phyloP scores from a whole-genome alignment of 1,140 invertebrate species.

The Heliconius hewitsoni region DNA sequence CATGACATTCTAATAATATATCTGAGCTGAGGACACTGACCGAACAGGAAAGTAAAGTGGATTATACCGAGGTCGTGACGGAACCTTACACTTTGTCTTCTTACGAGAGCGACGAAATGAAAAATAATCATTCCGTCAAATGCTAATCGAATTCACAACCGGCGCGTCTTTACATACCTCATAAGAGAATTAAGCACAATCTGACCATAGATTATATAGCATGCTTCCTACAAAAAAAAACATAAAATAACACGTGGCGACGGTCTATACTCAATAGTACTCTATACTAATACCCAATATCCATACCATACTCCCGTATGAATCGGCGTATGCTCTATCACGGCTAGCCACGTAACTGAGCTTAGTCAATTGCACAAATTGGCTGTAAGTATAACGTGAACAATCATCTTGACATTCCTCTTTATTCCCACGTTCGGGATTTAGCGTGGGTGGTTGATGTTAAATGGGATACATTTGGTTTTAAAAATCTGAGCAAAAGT shows the following conservation, averaged over 20 bases:
- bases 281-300: neutral
- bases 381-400: slow-evolving; percentile 28
- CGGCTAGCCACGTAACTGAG: slow-evolving; percentile 16
- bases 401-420: slow-evolving; percentile 30
- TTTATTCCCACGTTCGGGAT: slow-evolving; percentile 33
- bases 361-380: slow-evolving; percentile 33
- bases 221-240: neutral
- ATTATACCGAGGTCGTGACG: too few relatives aligned
- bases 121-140: too few relatives aligned
- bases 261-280: neutral
- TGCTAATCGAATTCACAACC: too few relatives aligned
- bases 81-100: too few relatives aligned
- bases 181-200: too few relatives aligned
- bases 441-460: slow-evolving; percentile 25
- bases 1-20: too few relatives aligned
- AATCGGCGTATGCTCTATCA: slow-evolving; percentile 21
- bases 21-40: too few relatives aligned
- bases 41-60: too few relatives aligned
- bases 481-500: neutral
- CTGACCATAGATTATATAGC: too few relatives aligned
- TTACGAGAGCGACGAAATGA: too few relatives aligned
- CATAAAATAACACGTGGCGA: neutral
- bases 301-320: neutral
- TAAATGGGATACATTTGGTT: neutral
- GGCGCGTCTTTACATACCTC: too few relatives aligned